Conservation (phyloP, 2,797 vertebrate genomes). For the Hyperoplus lanceolatus region DNA sequence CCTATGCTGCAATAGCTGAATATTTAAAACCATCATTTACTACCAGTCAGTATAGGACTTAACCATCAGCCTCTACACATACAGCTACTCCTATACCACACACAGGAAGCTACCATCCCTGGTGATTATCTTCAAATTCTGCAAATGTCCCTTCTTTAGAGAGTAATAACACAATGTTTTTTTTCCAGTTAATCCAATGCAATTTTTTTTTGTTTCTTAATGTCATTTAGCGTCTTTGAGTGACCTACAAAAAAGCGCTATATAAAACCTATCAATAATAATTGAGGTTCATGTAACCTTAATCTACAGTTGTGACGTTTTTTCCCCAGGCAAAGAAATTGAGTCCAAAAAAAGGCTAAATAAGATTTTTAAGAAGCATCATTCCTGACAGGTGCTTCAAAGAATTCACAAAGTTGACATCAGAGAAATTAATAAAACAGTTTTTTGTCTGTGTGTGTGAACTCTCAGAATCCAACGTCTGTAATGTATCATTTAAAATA, state of each 20-base stretch:
- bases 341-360: conserved; percentile 2
- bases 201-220: not conserved
- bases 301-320: not conserved
- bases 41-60: conserved; percentile 18
- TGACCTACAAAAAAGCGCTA: no score
- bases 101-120: not conserved
- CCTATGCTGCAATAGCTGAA: conserved; percentile 23
- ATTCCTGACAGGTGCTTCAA: not conserved
- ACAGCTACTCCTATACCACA: not conserved
- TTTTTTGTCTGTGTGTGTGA: not conserved
- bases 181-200: not conserved
- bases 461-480: conserved; percentile 9
- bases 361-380: not conserved
- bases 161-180: not conserved
- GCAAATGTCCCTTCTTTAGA: conserved; percentile 1
- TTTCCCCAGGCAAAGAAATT: not conserved
- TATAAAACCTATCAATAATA: no score
- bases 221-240: no score
- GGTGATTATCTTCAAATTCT: conserved; percentile 8
- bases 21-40: not conserved
- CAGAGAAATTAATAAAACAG: no score
- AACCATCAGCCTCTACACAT: not conserved
- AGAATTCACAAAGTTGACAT: not conserved
- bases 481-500: conserved; percentile 12
- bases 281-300: not conserved